Base-by-base conservation (phyloP, 1,140 invertebrate species). In the Bradynema listronoti region DNA sequence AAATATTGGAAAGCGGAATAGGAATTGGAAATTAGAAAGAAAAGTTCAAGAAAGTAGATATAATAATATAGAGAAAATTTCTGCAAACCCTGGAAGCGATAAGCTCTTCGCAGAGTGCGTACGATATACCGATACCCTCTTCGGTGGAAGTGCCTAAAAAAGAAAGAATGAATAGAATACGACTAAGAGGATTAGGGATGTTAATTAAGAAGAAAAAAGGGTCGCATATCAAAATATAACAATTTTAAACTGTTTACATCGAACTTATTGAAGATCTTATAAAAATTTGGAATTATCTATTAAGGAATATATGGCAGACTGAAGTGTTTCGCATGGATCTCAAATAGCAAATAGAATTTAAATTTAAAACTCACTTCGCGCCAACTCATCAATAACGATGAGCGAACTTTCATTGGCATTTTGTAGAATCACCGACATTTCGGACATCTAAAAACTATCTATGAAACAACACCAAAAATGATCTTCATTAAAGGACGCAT, bases 311-410 rank as follows among this genome's bases (percentile, higher is more conserved):
- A 11, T 11, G n/a, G 36, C 11, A 39, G 11, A 39, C n/a, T 39
- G 11, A 11, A n/a, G 36, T 11, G 14, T 11, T 22, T n/a, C 46
- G 11, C 39, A n/a, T 53, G 51, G n/a, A n/a, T n/a, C n/a, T n/a
- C 6, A 1, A 57, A 25, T 22, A 29, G 0, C 14, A n/a, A 54
- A 22, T 9, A 9, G 22, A 24, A 27, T 56, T 19, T 14, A 69
- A 24, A 42, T 2, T 14, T 25, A 9, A 7, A 2, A 46, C 55
- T 16, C 33, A 69, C 67, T 71, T 66, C 69, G 32, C 19, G 65
- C 68, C 55, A 71, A 51, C 55, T 71, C 68, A 62, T 71, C 68
- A 25, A 71, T 66, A 25, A 73, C 43, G 30, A 71, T 65, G 30
- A 71, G 45, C 9, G 68, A 72, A 16, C 33, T 32, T 49, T 72